These are phyloP conservation scores for Halichondria panicea DNA, from an alignment of 37 sponge, comb jelly and placozoan genomes.

Conservation along the genomic window DNA sequence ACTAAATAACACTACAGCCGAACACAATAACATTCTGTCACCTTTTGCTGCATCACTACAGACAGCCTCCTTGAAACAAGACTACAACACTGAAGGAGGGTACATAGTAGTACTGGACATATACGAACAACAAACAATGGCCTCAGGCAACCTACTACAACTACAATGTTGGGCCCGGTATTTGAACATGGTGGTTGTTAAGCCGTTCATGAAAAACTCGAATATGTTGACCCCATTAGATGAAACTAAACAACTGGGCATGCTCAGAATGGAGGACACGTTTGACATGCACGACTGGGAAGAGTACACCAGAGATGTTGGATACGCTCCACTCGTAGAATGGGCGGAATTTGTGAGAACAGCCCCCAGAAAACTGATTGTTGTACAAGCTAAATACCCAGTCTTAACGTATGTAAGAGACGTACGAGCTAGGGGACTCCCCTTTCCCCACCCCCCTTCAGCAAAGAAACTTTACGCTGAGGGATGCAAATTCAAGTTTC, in stretches of 20 bases:
- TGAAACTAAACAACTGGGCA: not conserved
- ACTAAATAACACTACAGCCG: not conserved
- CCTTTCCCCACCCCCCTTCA: not conserved
- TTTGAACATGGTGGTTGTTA: conserved; percentile 17
- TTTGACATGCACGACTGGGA: conserved; percentile 27
- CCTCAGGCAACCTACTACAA: conserved; percentile 38
- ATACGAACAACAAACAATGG: conserved; percentile 44
- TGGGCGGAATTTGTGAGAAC: conserved; percentile 18
- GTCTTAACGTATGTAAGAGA: not conserved
- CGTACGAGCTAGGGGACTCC: not conserved
- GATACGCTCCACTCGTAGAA: conserved; percentile 29
- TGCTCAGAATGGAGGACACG: conserved; percentile 24
- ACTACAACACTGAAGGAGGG: not conserved
- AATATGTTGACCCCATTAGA: conserved; percentile 7
- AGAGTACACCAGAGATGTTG: not conserved
- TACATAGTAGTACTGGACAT: conserved; percentile 22
- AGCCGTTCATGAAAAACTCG: conserved; percentile 33
- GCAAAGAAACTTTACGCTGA: not conserved
- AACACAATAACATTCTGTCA: not conserved
- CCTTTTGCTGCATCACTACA: not conserved
- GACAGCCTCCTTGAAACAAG: not conserved
- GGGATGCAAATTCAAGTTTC: conserved; percentile 18
- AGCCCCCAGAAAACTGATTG: conserved; percentile 51
- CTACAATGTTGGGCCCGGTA: conserved; percentile 66
- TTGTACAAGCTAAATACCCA: conserved; percentile 34